phyloP scores from a whole-genome alignment of 2,113 vertebrate species.

The Antechinus stuartii region DNA sequence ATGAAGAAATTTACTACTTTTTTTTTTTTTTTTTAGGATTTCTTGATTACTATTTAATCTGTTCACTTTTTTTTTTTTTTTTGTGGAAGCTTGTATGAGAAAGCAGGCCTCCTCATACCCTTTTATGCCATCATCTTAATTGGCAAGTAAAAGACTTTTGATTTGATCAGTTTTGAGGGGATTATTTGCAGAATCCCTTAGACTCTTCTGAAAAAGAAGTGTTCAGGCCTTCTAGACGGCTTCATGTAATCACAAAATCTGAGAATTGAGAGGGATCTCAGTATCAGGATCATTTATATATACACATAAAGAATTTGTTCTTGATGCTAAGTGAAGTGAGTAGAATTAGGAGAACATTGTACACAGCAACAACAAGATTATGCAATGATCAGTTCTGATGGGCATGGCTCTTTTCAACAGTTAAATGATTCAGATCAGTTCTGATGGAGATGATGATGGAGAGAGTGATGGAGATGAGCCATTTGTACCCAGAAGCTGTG shows the following conservation, averaged over 20 bases:
- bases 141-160: slow-evolving; percentile 27
- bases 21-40: neutral
- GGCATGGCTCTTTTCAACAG: too few relatives aligned
- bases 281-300: neutral
- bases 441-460: too few relatives aligned
- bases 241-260: neutral
- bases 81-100: neutral
- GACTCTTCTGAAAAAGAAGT: slow-evolving; percentile 55
- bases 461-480: too few relatives aligned
- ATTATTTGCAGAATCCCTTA: slow-evolving; percentile 57
- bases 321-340: too few relatives aligned
- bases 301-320: neutral
- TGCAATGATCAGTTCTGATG: too few relatives aligned
- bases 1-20: neutral
- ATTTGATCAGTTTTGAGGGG: slow-evolving; percentile 46
- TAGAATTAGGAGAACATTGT: too few relatives aligned
- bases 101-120: slow-evolving; percentile 56
- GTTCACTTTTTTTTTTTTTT: neutral
- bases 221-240: neutral
- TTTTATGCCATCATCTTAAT: slow-evolving; percentile 5
- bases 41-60: neutral
- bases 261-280: neutral
- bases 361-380: too few relatives aligned
- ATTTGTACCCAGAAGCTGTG: too few relatives aligned
- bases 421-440: too few relatives aligned